Evolutionary conservation across 1,140 invertebrate genomes (phyloP).

Genomic region (Drosophila sucinea): DNA sequence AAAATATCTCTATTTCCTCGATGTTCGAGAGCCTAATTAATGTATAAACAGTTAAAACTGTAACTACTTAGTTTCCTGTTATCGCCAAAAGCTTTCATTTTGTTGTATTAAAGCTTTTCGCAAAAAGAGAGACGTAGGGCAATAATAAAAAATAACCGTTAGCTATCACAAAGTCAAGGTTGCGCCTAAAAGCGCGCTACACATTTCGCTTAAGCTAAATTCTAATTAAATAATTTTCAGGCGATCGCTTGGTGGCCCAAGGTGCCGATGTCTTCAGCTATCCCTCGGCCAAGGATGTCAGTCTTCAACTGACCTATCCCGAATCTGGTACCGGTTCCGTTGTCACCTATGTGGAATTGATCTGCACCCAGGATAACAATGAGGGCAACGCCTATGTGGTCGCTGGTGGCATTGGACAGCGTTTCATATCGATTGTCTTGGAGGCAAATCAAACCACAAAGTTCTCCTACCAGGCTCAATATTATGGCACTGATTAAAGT

Average conservation of each 20-base stretch:
- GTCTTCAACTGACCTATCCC: conserved; percentile 72
- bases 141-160: not conserved
- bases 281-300: conserved; percentile 57
- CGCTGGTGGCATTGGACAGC: conserved; percentile 75
- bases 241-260: conserved; percentile 69
- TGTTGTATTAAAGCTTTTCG: not conserved
- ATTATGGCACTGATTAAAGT: conserved; percentile 51
- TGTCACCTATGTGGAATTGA: conserved; percentile 70
- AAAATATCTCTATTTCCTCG: too few relatives aligned
- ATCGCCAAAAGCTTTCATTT: not conserved
- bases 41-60: too few relatives aligned
- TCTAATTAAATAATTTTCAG: conserved; percentile 46
- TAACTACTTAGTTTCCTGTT: not conserved
- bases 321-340: conserved; percentile 54
- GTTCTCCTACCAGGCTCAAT: conserved; percentile 69
- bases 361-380: conserved; percentile 64
- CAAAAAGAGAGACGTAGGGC: not conserved
- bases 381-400: conserved; percentile 75
- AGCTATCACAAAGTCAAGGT: not conserved
- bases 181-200: conserved; percentile 11
- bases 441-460: conserved; percentile 64
- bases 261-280: conserved; percentile 61
- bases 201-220: not conserved
- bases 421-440: conserved; percentile 71
- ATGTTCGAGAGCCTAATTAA: not conserved